Evolutionary conservation across 2,113 vertebrate genomes (phyloP).

Genomic region (Dromas ardeola): DNA sequence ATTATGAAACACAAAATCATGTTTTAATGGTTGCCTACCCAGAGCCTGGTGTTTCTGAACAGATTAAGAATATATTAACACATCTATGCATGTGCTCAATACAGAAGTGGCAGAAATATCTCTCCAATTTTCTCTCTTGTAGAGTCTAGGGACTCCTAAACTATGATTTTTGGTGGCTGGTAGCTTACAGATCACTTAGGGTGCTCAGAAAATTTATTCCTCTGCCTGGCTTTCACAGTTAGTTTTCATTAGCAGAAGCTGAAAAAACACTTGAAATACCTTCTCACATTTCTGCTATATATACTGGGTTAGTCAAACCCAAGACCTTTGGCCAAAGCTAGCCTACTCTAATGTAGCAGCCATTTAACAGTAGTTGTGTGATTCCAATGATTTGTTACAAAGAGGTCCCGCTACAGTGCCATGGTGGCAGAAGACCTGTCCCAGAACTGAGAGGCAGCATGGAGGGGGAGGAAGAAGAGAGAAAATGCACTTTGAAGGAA

Average conservation of each 20-base stretch:
- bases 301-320: not conserved
- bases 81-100: constrained; percentile 13
- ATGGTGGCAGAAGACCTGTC: not conserved
- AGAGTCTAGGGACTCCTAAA: constrained; percentile 28
- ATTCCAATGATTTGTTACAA: not conserved
- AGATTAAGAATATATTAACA: constrained; percentile 15
- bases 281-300: not conserved
- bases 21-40: constrained; percentile 11
- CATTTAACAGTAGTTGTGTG: not conserved
- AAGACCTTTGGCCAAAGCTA: not conserved
- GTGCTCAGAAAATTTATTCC: not conserved
- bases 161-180: not conserved
- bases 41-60: constrained; percentile 9
- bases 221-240: not conserved
- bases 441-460: not conserved
- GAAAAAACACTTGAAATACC: not conserved
- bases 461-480: not conserved
- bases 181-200: constrained; percentile 10
- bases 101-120: constrained; percentile 30
- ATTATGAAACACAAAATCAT: not conserved
- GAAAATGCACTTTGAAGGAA: not conserved
- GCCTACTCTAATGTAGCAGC: not conserved
- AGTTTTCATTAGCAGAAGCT: constrained; percentile 17
- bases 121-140: not conserved
- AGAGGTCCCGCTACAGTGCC: not conserved